These are phyloP conservation scores for Fissipunctia ypsillon DNA, from an alignment of 2,888 invertebrate genomes.

Conservation along the genomic window DNA sequence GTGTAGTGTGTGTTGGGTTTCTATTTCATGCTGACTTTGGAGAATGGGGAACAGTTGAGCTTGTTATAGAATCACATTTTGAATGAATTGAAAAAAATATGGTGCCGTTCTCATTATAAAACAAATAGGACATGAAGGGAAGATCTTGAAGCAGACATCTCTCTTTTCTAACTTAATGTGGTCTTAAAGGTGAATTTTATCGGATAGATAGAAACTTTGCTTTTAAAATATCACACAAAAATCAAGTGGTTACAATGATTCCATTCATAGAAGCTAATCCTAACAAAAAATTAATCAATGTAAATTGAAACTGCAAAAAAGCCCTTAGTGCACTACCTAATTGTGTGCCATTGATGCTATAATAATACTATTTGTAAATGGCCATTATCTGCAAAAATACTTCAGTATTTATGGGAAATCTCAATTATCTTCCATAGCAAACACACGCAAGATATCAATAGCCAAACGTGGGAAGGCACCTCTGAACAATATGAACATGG, in stretches of 20 bases:
- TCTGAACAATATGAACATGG: neutral
- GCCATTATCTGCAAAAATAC: neutral
- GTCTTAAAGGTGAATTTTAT: neutral
- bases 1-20: neutral
- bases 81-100: neutral
- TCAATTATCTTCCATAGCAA: neutral
- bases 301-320: neutral
- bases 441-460: neutral
- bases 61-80: neutral
- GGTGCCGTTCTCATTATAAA: neutral
- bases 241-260: too few species aligned
- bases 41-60: neutral
- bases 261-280: too few species aligned
- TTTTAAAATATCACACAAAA: too few species aligned
- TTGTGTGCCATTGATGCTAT: neutral
- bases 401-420: neutral
- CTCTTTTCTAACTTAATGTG: neutral
- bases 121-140: neutral
- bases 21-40: conserved; percentile 35
- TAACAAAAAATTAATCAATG: too few species aligned
- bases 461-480: conserved; percentile 33
- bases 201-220: neutral
- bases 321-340: neutral
- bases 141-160: neutral
- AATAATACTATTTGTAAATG: neutral